Conservation (phyloP, 2,113 vertebrate species). For the Oceanites oceanicus region DNA sequence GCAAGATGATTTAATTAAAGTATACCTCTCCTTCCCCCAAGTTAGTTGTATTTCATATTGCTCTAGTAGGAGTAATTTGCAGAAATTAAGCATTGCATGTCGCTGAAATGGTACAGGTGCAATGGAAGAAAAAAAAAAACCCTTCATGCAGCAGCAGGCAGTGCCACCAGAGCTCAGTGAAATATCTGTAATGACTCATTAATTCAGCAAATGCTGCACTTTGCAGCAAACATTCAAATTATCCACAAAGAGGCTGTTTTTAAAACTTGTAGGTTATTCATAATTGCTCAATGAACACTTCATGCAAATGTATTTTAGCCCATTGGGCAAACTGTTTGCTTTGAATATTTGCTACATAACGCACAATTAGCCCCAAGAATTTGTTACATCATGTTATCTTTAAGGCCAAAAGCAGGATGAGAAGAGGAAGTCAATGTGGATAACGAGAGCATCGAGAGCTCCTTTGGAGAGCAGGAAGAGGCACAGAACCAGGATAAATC, state of each 20-base stretch:
- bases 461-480: neutral
- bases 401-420: neutral
- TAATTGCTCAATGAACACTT: constrained; percentile 47
- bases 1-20: constrained; percentile 81
- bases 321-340: constrained; percentile 25
- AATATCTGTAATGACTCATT: constrained; percentile 54
- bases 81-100: constrained; percentile 62
- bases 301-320: constrained; percentile 41
- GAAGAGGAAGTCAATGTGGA: neutral
- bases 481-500: neutral
- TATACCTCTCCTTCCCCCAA: constrained; percentile 73
- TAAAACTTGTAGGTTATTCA: constrained; percentile 52
- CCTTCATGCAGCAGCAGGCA: constrained; percentile 52
- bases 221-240: constrained; percentile 53
- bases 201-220: constrained; percentile 61
- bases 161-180: constrained; percentile 50
- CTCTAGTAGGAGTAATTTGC: constrained; percentile 79
- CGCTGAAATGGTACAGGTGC: constrained; percentile 68
- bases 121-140: neutral
- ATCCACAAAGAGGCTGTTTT: constrained; percentile 26
- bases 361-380: constrained; percentile 21
- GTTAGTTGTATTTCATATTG: constrained; percentile 81
- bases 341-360: neutral
- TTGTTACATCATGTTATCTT: neutral
- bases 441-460: neutral